These are phyloP conservation scores for Onychorhynchus coronatus DNA, from an alignment of 2,113 vertebrate genomes.

Conservation along the genomic window DNA sequence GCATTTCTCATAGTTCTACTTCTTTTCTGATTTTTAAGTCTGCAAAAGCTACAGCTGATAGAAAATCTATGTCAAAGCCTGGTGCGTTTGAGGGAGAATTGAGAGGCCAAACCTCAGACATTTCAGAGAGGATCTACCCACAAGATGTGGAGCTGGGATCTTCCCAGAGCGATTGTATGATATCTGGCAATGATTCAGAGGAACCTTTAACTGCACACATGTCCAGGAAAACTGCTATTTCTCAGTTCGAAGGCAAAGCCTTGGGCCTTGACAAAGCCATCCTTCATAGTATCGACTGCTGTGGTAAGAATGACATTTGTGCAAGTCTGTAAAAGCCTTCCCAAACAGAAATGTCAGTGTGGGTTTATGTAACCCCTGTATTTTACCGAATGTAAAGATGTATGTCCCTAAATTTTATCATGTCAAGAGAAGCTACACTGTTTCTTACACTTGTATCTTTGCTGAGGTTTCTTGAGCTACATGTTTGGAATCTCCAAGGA, in stretches of 20 bases:
- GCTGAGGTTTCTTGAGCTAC: not conserved
- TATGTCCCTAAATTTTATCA: not conserved
- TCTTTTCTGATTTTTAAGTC: slow-evolving; percentile 76
- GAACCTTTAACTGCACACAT: slow-evolving; percentile 85
- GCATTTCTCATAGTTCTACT: not conserved
- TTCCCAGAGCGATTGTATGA: slow-evolving; percentile 83
- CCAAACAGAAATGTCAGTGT: not conserved
- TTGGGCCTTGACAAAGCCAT: slow-evolving; percentile 96
- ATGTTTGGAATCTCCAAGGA: not conserved
- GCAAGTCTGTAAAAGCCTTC: not conserved
- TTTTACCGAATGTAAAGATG: not conserved
- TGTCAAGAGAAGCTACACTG: not conserved
- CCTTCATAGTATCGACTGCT: slow-evolving; percentile 97
- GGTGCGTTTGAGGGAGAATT: slow-evolving; percentile 85
- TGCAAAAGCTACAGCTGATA: slow-evolving; percentile 89
- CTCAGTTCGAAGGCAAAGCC: slow-evolving; percentile 96
- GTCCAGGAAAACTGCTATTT: slow-evolving; percentile 89
- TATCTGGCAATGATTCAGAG: slow-evolving; percentile 85
- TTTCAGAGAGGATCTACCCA: slow-evolving; percentile 78
- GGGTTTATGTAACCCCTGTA: not conserved
- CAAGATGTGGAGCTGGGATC: slow-evolving; percentile 86
- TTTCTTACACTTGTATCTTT: not conserved
- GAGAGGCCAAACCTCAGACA: slow-evolving; percentile 79
- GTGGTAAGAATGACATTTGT: slow-evolving; percentile 76
- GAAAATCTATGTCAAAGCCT: slow-evolving; percentile 84